Base-by-base conservation (phyloP, 2,797 vertebrate species). In the Gallirallus australis region DNA sequence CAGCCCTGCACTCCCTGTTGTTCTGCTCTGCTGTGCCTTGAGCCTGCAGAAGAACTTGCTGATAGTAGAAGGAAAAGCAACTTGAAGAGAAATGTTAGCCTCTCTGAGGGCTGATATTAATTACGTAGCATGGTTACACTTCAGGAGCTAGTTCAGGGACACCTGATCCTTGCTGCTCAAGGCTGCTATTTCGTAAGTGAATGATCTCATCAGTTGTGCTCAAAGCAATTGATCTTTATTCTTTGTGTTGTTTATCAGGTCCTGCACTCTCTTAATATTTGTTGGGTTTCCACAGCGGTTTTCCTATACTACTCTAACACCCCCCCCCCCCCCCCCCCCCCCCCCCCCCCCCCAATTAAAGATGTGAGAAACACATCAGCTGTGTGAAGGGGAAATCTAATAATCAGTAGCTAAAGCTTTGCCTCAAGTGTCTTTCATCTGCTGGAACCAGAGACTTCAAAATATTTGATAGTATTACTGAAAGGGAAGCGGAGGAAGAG, bases 81-180 rank as follows among this genome's bases (percentile, higher is more conserved):
- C 48, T 94, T 40, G 30, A 45, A 57, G 35, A 83, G 86, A 64
- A 73, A 59, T 16, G 12, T 37, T 84, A 85, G 28, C 48, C 91
- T 90, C 68, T 94, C 71, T 61, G 42, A 85, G 82, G 64, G 72
- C 75, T 81, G 83, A 85, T 95, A 94, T 78, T 94, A 96, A 83
- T 95, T 95, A 93, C 68, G 12, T 66, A 85, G 27, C 84, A 91
- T 5, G 24, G 89, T 92, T 95, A 78, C 82, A 60, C 65, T 90
- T 94, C 57, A 71, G 79, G 52, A 87, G 69, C 48, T 69, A 59
- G 45, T 71, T 91, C 79, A 77, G 57, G 65, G 93, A 90, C 64
- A 97, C 69, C 59, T 63, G 93, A 95, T 92, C 79, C 83, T 82
- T 63, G 73, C 64, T 81, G 78, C 42, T 64, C 68, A 87, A 85